Evolutionary conservation across 2,888 invertebrate genomes (phyloP), one percentile per base, ranked within the genome.

Genomic region (Peribatodes rhomboidaria): DNA sequence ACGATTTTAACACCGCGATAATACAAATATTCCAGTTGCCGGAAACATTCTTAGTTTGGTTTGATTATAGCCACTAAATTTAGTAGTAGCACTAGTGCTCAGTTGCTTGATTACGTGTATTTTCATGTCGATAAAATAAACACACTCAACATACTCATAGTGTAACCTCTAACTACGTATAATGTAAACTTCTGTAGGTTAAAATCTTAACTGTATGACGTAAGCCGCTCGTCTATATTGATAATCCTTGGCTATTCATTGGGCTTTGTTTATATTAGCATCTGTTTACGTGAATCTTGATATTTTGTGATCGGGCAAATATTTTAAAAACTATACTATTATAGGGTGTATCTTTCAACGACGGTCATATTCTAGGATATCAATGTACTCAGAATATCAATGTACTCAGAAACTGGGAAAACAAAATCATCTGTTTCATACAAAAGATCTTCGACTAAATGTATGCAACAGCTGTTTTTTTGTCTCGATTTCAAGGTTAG

Each of bases 201-300:
- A 31, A 42, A 27, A 42, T 31, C 54, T 42, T 27, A 41, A 35
- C 1, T 10, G 9, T 8, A 35, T 56, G 56, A 56, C 56, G 46
- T 46, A 44, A 56, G 8, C 53, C 14, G 3, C 39, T 27, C 27
- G 14, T 6, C 42, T 42, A 31, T 33, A 14, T 10, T 4, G 10
- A 37, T 13, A 27, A 46, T 35, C 56, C 39, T 53, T 53, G 53
- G n/a, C 37, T 20, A 22, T 53, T 20, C 6, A 22, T 27, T 22
- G 7, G 16, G n/a, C 20, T 52, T 41, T 53, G 39, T 53, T 53
- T 53, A 39, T 27, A 33, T 33, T 33, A 49, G 4, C 53, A 41
- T 11, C 2, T 39, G 39, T 39, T 53, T 53, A 52, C 27, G 10
- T 27, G 10, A 41, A 22, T n/a, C 39, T 41, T 9, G 3, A 39